Conservation (phyloP, 2,888 invertebrate genomes). For the Synanthedon formicaeformis region DNA sequence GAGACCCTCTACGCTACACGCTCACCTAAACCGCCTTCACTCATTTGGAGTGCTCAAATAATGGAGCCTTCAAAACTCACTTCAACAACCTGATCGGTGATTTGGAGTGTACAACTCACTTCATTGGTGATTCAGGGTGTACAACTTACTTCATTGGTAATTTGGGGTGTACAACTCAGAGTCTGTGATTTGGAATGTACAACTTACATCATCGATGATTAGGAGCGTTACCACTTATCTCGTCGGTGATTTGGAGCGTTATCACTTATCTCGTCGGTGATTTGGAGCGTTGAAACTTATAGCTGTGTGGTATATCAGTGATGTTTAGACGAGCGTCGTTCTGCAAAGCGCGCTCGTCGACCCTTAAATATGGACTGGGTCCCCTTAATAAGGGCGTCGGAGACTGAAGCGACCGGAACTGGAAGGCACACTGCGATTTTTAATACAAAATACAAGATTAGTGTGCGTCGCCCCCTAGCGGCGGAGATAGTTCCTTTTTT, state of each 20-base stretch:
- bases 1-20: constrained; percentile 7
- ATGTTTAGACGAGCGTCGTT: too few species aligned
- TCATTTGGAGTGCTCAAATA: not conserved
- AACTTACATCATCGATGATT: not conserved
- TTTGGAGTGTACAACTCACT: too few species aligned
- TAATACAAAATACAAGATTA: constrained; percentile 52
- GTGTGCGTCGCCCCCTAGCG: constrained; percentile 33
- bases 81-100: too few species aligned
- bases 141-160: too few species aligned
- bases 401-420: constrained; percentile 18
- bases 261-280: too few species aligned
- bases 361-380: constrained; percentile 15
- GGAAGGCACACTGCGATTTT: constrained; percentile 53
- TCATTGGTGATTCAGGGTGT: too few species aligned
- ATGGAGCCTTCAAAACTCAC: too few species aligned
- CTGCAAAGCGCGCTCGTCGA: constrained; percentile 10
- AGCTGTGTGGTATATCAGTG: too few species aligned
- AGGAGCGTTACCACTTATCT: too few species aligned
- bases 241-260: too few species aligned
- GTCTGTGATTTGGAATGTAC: constrained; percentile 5
- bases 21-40: not conserved
- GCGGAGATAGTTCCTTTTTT: constrained; percentile 16
- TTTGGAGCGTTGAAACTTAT: too few species aligned
- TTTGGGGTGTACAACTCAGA: not conserved
- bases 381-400: constrained; percentile 25